Conservation (phyloP, 2,797 vertebrate genomes). For the Poecile montanus region DNA sequence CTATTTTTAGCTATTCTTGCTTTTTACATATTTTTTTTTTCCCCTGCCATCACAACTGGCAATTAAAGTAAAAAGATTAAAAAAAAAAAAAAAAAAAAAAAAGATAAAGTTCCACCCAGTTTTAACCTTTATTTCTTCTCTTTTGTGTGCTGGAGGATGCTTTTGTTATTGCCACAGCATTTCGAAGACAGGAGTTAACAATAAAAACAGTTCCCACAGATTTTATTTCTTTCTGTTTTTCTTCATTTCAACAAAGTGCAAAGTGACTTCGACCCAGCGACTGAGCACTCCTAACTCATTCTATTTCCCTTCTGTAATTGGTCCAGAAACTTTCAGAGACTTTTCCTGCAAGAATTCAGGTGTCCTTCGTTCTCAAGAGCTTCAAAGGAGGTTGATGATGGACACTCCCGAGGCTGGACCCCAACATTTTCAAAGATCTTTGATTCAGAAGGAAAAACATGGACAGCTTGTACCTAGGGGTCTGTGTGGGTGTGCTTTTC, state of each 20-base stretch:
- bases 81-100: not conserved
- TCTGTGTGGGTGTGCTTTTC: not conserved
- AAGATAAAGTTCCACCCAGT: not conserved
- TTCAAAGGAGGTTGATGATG: not conserved
- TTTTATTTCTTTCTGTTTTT: not conserved
- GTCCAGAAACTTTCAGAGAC: not conserved
- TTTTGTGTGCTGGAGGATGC: not conserved
- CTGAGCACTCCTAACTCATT: not conserved
- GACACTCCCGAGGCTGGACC: not conserved
- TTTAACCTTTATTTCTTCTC: constrained; percentile 55
- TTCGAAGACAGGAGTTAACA: not conserved
- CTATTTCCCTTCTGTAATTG: not conserved
- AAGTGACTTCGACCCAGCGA: not conserved
- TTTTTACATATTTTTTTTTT: constrained; percentile 30
- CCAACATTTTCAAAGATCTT: not conserved
- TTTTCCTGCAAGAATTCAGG: not conserved
- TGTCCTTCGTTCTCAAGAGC: not conserved
- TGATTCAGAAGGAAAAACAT: not conserved
- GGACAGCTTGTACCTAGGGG: not conserved
- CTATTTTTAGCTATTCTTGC: constrained; percentile 69
- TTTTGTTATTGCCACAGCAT: not conserved
- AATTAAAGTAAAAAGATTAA: constrained; percentile 56
- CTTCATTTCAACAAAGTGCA: not conserved
- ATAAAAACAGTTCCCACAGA: not conserved
- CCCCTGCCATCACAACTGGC: constrained; percentile 42